These are phyloP conservation scores for Minunthozetes semirufus DNA, from an alignment of 2,888 invertebrate species.

Conservation along the genomic window DNA sequence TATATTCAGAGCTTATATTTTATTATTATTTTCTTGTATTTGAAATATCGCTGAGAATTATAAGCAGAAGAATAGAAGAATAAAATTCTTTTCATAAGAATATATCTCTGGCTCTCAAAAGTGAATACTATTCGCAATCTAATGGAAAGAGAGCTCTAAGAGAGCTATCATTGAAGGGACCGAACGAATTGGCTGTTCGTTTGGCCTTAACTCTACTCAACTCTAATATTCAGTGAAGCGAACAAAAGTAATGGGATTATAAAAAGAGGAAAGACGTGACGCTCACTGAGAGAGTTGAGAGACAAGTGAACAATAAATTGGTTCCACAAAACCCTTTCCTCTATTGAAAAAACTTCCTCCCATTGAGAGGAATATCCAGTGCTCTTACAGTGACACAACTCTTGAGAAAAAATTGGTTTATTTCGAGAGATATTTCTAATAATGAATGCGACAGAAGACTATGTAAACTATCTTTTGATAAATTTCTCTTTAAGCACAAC, in stretches of 20 bases:
- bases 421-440: neutral
- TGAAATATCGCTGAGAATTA: neutral
- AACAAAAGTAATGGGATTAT: constrained; percentile 31
- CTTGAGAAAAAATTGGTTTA: neutral
- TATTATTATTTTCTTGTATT: neutral
- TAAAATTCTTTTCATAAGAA: neutral
- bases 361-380: neutral
- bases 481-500: neutral
- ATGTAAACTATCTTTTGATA: neutral
- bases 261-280: constrained; percentile 17
- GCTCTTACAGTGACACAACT: neutral
- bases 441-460: too few relatives aligned
- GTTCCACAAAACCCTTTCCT: constrained; percentile 14
- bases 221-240: constrained; percentile 18
- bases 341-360: constrained; percentile 9
- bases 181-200: neutral
- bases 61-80: neutral
- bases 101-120: too few relatives aligned
- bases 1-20: neutral
- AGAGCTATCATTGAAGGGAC: neutral
- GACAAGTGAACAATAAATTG: constrained; percentile 25
- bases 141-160: neutral
- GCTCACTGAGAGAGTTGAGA: neutral
- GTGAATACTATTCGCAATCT: neutral
- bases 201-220: constrained; percentile 18